A percentile compares a stretch with the other conserved stretches of the same genome.
Evolutionary conservation across 2,797 vertebrate genomes (phyloP).

Genomic region (Otolemur crassicaudatus): DNA sequence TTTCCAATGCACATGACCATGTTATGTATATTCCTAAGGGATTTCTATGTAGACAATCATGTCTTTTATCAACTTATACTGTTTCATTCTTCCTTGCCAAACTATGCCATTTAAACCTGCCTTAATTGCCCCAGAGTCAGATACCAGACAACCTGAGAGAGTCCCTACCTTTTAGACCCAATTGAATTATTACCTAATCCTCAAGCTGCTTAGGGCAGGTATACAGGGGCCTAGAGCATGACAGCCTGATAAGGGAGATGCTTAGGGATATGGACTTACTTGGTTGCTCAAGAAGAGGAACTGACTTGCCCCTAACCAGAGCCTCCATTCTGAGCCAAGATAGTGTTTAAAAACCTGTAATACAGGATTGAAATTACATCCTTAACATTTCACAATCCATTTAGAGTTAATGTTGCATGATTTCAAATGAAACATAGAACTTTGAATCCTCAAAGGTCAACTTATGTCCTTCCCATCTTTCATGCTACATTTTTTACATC

Average conservation of each 20-base stretch:
- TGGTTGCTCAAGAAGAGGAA: neutral
- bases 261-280: neutral
- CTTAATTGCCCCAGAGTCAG: neutral
- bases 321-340: neutral
- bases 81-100: neutral
- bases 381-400: slow-evolving; percentile 27
- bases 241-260: neutral
- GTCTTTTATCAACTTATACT: neutral
- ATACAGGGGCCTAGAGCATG: neutral
- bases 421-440: neutral
- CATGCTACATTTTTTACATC: neutral
- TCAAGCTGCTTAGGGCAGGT: neutral
- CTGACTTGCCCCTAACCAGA: neutral
- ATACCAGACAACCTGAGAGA: neutral
- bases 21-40: neutral
- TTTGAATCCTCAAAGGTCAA: neutral
- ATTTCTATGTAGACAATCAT: neutral
- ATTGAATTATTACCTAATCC: neutral
- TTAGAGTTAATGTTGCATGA: neutral
- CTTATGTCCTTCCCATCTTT: neutral
- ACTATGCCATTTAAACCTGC: neutral
- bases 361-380: neutral
- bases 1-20: neutral
- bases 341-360: neutral
- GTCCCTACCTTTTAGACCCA: neutral